Conservation (phyloP, 2,888 invertebrate genomes). For the Stegana nigrithorax region DNA sequence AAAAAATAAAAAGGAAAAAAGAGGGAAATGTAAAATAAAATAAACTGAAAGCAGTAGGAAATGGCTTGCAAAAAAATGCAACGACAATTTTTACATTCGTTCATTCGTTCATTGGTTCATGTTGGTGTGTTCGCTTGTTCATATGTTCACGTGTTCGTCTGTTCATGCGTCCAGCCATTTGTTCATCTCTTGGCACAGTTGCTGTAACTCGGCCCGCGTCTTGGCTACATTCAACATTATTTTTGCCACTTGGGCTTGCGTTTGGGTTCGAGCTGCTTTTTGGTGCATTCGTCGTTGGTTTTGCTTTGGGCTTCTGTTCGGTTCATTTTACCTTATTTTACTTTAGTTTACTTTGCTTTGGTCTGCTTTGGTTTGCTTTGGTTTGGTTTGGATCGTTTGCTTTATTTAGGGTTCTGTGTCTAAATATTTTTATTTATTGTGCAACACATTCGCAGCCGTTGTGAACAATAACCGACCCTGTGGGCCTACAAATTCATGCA, state of each 20-base stretch:
- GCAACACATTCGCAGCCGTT: conserved; percentile 59
- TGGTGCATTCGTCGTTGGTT: background rate
- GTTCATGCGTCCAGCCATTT: background rate
- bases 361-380: background rate
- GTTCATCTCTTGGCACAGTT: conserved; percentile 4
- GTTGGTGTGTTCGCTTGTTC: background rate
- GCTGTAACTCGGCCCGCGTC: conserved; percentile 12
- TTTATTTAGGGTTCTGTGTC: conserved; percentile 61
- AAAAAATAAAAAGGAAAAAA: conserved; percentile 6
- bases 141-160: background rate
- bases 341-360: too few species aligned
- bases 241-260: conserved; percentile 53
- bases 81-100: conserved; percentile 48
- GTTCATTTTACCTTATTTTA: too few species aligned
- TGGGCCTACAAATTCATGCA: background rate
- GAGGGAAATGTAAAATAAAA: background rate
- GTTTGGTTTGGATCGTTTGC: conserved; percentile 58
- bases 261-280: background rate
- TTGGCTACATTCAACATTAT: conserved; percentile 55
- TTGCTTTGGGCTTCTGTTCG: too few species aligned
- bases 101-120: conserved; percentile 52
- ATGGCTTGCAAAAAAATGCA: conserved; percentile 11
- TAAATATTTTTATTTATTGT: conserved; percentile 61
- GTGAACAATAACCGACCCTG: conserved; percentile 13
- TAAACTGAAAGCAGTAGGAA: too few species aligned